Conservation (phyloP, 1,140 invertebrate species). For the Leptonema lineaticorne region DNA sequence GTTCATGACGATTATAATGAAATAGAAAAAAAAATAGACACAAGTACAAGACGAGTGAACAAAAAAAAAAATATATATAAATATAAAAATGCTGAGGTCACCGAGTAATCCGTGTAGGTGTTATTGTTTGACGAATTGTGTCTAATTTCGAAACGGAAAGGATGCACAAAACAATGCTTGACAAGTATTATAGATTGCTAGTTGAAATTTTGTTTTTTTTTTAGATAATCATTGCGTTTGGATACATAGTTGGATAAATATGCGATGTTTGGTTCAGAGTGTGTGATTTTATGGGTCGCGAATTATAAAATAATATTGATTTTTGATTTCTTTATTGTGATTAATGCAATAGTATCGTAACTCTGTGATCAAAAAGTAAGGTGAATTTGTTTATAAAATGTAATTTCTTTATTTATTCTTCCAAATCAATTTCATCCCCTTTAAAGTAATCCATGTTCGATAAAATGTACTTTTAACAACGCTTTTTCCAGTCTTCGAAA, state of each 20-base stretch:
- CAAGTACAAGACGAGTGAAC: neutral
- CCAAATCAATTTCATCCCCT: too few species aligned
- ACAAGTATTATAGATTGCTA: neutral
- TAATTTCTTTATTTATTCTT: too few species aligned
- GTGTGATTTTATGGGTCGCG: too few species aligned
- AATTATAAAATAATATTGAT: too few species aligned
- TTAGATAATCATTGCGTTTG: neutral
- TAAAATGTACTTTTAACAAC: too few species aligned
- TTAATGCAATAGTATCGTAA: too few species aligned
- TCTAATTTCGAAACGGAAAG: constrained; percentile 18
- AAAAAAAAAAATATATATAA: constrained; percentile 9
- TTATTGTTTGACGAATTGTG: constrained; percentile 28
- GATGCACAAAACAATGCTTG: constrained; percentile 16
- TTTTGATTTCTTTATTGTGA: too few species aligned
- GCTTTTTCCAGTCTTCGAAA: too few species aligned
- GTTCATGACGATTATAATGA: neutral
- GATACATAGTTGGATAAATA: neutral
- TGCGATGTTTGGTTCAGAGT: too few species aligned
- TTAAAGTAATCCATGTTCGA: too few species aligned
- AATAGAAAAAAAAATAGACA: constrained; percentile 3
- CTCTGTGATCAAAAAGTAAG: too few species aligned
- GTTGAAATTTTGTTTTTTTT: neutral
- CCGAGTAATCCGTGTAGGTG: constrained; percentile 1
- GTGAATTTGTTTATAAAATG: too few species aligned
- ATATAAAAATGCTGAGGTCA: neutral